Conservation (phyloP, 2,888 invertebrate species). For the Hemicrepidius hirtus region DNA sequence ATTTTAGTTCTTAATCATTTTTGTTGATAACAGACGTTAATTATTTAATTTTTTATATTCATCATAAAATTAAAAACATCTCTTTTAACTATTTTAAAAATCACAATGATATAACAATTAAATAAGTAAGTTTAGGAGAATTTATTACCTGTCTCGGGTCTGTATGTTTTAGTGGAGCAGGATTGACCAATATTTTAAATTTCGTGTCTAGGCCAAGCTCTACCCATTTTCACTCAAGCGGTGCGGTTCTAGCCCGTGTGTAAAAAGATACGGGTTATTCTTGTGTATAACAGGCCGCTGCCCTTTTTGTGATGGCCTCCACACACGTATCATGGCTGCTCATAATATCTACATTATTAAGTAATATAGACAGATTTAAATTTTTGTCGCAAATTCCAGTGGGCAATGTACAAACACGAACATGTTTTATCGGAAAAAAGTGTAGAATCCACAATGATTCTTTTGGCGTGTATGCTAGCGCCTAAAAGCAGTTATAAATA, state of each 20-base stretch:
- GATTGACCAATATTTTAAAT: conserved; percentile 12
- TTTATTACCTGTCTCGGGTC: not conserved
- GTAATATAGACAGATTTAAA: conserved; percentile 25
- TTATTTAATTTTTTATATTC: too few species aligned
- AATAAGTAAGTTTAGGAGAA: not conserved
- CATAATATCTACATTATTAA: conserved; percentile 47
- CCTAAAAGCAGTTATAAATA: conserved; percentile 64
- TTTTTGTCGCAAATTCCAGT: not conserved
- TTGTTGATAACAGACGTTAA: too few species aligned
- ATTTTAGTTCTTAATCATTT: too few species aligned
- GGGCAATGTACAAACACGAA: conserved; percentile 19
- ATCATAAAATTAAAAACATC: too few species aligned
- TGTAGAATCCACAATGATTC: conserved; percentile 30
- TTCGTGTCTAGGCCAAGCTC: conserved; percentile 50
- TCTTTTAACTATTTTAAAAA: too few species aligned
- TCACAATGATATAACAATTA: not conserved
- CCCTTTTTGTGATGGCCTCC: conserved; percentile 72
- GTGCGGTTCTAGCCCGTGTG: conserved; percentile 62
- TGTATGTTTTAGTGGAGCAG: not conserved
- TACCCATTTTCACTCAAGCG: conserved; percentile 49
- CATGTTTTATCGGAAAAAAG: conserved; percentile 6
- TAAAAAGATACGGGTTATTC: conserved; percentile 67
- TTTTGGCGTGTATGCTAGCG: conserved; percentile 55
- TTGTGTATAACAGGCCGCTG: conserved; percentile 67
- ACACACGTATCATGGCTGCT: conserved; percentile 68